Conservation (phyloP, 2,888 invertebrate species). For the Sphaeridia pumilis region DNA sequence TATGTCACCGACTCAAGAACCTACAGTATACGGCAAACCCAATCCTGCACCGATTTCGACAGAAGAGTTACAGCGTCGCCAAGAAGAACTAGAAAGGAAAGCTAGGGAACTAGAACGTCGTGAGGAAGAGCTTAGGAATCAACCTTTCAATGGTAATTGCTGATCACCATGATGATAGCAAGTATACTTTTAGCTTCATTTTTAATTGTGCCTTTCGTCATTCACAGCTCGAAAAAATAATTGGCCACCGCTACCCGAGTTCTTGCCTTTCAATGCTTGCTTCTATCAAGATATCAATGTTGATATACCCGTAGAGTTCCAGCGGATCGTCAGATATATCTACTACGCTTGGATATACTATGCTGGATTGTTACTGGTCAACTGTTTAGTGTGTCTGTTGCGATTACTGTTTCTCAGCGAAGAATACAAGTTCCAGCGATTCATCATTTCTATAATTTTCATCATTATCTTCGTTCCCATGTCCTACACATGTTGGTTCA, state of each 20-base stretch:
- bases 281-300: conserved; percentile 99
- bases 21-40: conserved; percentile 28
- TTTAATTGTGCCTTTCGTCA: conserved; percentile 9
- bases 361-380: conserved; percentile 67
- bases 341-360: conserved; percentile 97
- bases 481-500: conserved; percentile 97
- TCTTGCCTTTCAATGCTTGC: conserved; percentile 89
- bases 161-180: neutral
- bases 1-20: conserved; percentile 35
- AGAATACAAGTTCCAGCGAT: conserved; percentile 51
- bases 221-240: conserved; percentile 67
- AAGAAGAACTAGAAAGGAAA: conserved; percentile 83
- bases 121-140: conserved; percentile 67
- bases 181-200: neutral
- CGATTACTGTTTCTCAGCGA: conserved; percentile 50
- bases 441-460: conserved; percentile 82
- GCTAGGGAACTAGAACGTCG: conserved; percentile 76
- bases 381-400: conserved; percentile 73
- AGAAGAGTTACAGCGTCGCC: conserved; percentile 51
- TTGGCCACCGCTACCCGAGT: conserved; percentile 94
- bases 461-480: conserved; percentile 84
- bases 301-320: conserved; percentile 96
- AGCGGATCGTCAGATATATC: conserved; percentile 83
- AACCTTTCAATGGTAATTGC: conserved; percentile 43
- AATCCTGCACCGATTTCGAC: conserved; percentile 31